A percentile compares a stretch with the other conserved stretches of the same genome.
Evolutionary conservation across 2,113 vertebrate genomes (phyloP).

Genomic region (Ondatra zibethicus): DNA sequence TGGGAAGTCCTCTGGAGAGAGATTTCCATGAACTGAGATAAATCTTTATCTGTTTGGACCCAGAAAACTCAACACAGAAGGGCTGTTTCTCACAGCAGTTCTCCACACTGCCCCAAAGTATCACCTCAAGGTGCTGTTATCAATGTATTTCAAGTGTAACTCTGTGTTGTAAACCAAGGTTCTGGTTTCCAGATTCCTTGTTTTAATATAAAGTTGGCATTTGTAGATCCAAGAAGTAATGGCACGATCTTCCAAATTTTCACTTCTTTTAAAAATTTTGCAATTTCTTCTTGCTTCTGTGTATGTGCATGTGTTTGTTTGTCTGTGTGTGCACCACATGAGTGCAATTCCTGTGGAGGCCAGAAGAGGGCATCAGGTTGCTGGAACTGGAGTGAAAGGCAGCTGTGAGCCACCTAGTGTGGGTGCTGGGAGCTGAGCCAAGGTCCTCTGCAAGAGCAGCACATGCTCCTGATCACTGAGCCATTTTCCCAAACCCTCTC

Average conservation of each 20-base stretch:
- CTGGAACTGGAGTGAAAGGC: no score
- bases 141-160: not conserved
- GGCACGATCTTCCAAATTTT: not conserved
- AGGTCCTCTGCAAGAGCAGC: not conserved
- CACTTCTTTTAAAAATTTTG: not conserved
- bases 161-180: not conserved
- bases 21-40: not conserved
- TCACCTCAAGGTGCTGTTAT: not conserved
- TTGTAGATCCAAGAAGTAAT: not conserved
- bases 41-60: not conserved
- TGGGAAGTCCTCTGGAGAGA: not conserved
- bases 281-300: no score
- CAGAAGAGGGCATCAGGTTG: not conserved
- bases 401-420: not conserved
- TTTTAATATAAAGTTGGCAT: not conserved
- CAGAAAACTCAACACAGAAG: not conserved
- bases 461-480: not conserved
- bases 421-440: not conserved
- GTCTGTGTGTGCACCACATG: not conserved
- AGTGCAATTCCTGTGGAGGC: not conserved
- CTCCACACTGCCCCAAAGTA: not conserved
- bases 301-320: not conserved
- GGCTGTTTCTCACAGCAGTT: not conserved
- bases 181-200: not conserved
- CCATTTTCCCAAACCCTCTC: not conserved